Base-by-base conservation (phyloP, 1,140 invertebrate genomes). In the Eupristina koningsbergeri region DNA sequence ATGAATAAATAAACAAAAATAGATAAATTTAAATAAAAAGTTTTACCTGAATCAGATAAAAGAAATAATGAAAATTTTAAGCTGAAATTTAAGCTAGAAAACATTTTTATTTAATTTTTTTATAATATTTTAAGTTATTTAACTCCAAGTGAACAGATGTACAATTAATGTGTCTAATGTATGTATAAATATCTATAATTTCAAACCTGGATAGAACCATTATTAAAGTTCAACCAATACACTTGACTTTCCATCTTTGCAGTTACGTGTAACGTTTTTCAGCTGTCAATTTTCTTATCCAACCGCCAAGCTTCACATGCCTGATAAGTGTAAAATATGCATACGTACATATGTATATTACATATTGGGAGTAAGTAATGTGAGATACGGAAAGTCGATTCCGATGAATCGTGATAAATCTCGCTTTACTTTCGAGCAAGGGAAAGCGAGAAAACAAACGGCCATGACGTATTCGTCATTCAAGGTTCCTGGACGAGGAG, bases 381-480 rank as follows among this genome's bases (percentile, higher is more conserved):
- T 50, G 50, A 76, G 74, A 76, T 76, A 76, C 47, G 74, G 74
- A 76, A 76, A 76, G 45, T 31, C 22, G 74, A 76, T 76, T 58
- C 74, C 31, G 50, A 76, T 76, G 74, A 31, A 76, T 76, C 50
- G 47, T 34, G 45, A 53, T 36, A 50, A 53, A 76, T 76, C 73
- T 74, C 45, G 73, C 50, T n/a, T 74, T 74, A 50, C 73, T 41
- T 41, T 71, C 39, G 67, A 41, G 67, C 39, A 36, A 71, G 67
- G 67, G 67, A 71, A 71, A 71, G 67, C 36, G 67, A 36, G 34
- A 71, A 41, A 39, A 71, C 36, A 71, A 71, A 71, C 67, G 39
- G 67, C 39, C 67, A 17, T 5, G 36, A 36, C 67, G 22, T 22
- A 26, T 5, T 71, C 67, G 67, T n/a, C 67, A 31, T 39, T 41